Conservation (phyloP, 2,113 vertebrate genomes). For the Motacilla tschutschensis region DNA sequence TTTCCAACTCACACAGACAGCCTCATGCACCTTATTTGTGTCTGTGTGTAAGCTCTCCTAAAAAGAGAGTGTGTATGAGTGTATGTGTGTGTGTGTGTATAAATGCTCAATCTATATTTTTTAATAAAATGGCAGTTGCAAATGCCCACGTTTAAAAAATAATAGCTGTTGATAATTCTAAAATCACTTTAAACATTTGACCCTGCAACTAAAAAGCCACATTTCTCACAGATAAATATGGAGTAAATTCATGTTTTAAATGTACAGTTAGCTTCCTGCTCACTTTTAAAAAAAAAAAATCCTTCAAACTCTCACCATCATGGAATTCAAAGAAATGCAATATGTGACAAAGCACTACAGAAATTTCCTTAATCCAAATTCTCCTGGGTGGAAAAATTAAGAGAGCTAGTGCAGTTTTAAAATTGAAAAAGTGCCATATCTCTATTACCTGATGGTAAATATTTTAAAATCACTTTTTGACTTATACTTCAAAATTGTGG, state of each 20-base stretch:
- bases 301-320: neutral
- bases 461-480: slow-evolving; percentile 34
- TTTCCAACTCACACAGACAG: slow-evolving; percentile 47
- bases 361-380: slow-evolving; percentile 70
- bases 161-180: slow-evolving; percentile 18
- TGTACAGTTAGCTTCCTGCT: neutral
- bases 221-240: slow-evolving; percentile 26
- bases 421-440: slow-evolving; percentile 56
- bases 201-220: slow-evolving; percentile 1
- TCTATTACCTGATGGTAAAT: slow-evolving; percentile 27
- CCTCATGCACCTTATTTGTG: slow-evolving; percentile 7
- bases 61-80: neutral
- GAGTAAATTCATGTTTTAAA: slow-evolving; percentile 6
- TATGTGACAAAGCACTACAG: slow-evolving; percentile 54
- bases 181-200: slow-evolving; percentile 9
- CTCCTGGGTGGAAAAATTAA: slow-evolving; percentile 52
- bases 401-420: slow-evolving; percentile 27
- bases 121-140: neutral
- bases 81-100: neutral
- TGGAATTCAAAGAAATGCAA: slow-evolving; percentile 63
- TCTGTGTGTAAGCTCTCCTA: neutral
- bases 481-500: slow-evolving; percentile 20
- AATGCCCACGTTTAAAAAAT: neutral
- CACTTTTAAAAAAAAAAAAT: neutral
- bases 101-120: neutral